Base-by-base conservation (phyloP, 92 coral and sea anemone genomes). In the Actinostola sp. region DNA sequence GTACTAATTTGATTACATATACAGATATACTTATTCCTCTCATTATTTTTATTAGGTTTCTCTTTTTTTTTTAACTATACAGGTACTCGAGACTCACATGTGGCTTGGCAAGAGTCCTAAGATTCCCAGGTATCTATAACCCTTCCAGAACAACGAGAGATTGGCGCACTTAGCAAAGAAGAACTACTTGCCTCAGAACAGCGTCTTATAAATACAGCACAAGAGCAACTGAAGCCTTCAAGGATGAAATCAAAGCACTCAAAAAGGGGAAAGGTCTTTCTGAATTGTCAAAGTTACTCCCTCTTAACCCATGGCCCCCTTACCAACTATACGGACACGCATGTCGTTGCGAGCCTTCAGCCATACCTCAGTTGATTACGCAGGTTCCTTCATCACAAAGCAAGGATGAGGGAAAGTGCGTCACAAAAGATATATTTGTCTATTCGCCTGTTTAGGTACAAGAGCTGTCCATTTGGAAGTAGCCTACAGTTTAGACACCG, bases 231-330 rank as follows among this genome's bases (percentile, higher is more conserved):
- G n/a, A n/a, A n/a, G 74, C 31, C 0, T 50, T 73, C 41, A 3
- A 0, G 5, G 72, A 79, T 3, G 78, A 79, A 16, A 71, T 71
- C 12, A 45, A 35, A 29, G 75, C 74, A 39, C 10, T 71, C n/a
- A 52, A 26, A 44, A 19, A 33, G 1, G 66, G 59, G 23, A 62
- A 36, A 8, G 56, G 21, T 25, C 58, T 80, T 1, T 68, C 80
- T 8, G n/a, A 59, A 1, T 35, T n/a, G 19, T 27, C 48, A 8
- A 80, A 65, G 62, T 35, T 76, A 70, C 55, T 72, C 7, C 83
- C 81, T 1, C 61, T 85, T 24, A 51, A 25, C 9, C 90, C 84
- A 66, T 66, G 72, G 72, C 72, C 24, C 72, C 70, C 2, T 60
- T 60, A 45, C 70, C 79, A 45, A 59, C 61, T 31, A 52, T 73